phyloP scores from a whole-genome alignment of 2,113 vertebrate species.

The Muntiacus muntjak region DNA sequence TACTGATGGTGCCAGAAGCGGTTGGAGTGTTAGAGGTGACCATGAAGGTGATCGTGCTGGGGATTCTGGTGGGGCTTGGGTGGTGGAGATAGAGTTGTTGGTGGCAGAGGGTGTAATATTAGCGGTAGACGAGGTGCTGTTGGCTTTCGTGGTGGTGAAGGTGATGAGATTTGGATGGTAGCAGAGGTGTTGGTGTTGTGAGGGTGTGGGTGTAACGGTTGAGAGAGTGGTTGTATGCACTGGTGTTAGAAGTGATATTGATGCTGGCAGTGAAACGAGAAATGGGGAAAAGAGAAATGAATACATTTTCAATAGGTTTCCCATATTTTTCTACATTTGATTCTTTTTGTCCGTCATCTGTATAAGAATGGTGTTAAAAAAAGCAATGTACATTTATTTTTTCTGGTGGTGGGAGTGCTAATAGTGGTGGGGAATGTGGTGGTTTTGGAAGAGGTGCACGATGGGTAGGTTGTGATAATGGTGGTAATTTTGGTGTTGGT shows the following conservation, averaged over 20 bases:
- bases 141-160: too few species aligned
- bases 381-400: neutral
- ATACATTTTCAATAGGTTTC: neutral
- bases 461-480: neutral
- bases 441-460: neutral
- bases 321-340: neutral
- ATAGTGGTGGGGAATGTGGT: neutral
- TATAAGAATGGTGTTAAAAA: fast-evolving
- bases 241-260: neutral
- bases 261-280: neutral
- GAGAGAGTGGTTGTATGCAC: neutral
- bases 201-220: neutral
- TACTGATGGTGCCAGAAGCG: neutral
- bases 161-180: too few species aligned
- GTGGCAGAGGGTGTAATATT: too few species aligned
- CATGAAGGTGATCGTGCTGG: neutral
- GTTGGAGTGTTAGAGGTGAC: neutral
- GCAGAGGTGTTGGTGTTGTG: neutral
- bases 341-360: neutral
- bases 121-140: fast-evolving
- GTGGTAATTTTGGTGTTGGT: neutral
- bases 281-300: neutral
- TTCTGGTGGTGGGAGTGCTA: neutral
- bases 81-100: neutral
- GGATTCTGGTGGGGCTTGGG: neutral